Evolutionary conservation across 2,113 vertebrate species (phyloP).

Genomic region (Mus pahari): DNA sequence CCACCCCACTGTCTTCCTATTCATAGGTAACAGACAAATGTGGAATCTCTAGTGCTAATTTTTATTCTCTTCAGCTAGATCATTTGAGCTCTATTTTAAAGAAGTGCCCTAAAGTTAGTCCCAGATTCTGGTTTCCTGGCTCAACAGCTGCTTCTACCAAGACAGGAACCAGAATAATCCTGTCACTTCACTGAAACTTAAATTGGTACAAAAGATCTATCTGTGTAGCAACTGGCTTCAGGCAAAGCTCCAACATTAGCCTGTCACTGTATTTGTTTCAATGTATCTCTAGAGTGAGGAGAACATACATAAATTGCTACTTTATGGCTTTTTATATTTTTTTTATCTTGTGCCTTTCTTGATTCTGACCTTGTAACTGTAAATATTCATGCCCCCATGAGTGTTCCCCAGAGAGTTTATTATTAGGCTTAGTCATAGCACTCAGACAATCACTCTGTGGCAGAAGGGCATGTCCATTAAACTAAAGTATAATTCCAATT

Average conservation of each 20-base stretch:
- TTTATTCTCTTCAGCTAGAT: neutral
- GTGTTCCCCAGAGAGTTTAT: slow-evolving; percentile 42
- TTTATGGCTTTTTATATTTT: slow-evolving; percentile 31
- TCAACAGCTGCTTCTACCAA: neutral
- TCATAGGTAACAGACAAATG: neutral
- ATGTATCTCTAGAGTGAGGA: slow-evolving; percentile 2
- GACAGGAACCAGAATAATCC: neutral
- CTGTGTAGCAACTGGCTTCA: neutral
- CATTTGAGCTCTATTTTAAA: slow-evolving; percentile 5
- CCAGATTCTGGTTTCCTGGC: neutral
- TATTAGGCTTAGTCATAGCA: neutral
- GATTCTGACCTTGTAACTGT: slow-evolving; percentile 66
- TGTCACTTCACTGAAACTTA: neutral
- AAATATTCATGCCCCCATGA: slow-evolving; percentile 42
- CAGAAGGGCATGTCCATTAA: neutral
- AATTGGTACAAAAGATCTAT: neutral
- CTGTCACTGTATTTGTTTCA: slow-evolving; percentile 28
- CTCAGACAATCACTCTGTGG: neutral
- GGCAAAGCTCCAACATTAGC: slow-evolving; percentile 15
- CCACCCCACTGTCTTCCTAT: neutral
- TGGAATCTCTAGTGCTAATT: neutral
- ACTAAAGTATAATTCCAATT: neutral
- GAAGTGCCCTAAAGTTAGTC: neutral
- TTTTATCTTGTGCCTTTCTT: slow-evolving; percentile 57
- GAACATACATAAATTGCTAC: slow-evolving; percentile 52